Conservation (phyloP, 2,888 invertebrate genomes). For the Leucophora obtusa region DNA sequence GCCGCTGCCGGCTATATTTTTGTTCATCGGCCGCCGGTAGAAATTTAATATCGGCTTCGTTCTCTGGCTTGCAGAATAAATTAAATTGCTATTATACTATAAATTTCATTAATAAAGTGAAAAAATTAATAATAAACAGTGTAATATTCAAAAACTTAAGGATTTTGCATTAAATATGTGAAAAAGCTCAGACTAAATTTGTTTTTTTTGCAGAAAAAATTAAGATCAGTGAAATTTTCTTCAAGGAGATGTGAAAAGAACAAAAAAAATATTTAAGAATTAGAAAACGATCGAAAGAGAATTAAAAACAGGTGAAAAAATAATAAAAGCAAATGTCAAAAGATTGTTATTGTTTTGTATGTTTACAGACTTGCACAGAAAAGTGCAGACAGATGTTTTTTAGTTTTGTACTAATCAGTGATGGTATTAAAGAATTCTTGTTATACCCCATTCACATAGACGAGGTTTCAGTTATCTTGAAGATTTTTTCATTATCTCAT, state of each 20-base stretch:
- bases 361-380: constrained; percentile 32
- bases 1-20: too few species aligned
- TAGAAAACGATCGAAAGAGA: constrained; percentile 16
- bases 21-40: too few species aligned
- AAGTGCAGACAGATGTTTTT: neutral
- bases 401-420: neutral
- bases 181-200: neutral
- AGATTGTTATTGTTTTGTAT: constrained; percentile 38
- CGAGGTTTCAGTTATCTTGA: too few species aligned
- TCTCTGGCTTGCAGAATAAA: too few species aligned
- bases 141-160: too few species aligned
- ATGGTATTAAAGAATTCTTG: too few species aligned
- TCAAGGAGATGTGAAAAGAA: neutral
- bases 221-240: constrained; percentile 19
- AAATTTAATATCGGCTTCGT: too few species aligned
- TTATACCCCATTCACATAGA: too few species aligned
- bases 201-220: neutral
- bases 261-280: constrained; percentile 11
- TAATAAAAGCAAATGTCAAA: constrained; percentile 52
- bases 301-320: constrained; percentile 47
- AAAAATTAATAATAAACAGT: too few species aligned
- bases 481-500: too few species aligned
- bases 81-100: neutral
- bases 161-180: neutral
- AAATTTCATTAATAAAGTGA: neutral